Conservation (phyloP, 2,797 vertebrate genomes). For the Oryzias dopingdopingensis region DNA sequence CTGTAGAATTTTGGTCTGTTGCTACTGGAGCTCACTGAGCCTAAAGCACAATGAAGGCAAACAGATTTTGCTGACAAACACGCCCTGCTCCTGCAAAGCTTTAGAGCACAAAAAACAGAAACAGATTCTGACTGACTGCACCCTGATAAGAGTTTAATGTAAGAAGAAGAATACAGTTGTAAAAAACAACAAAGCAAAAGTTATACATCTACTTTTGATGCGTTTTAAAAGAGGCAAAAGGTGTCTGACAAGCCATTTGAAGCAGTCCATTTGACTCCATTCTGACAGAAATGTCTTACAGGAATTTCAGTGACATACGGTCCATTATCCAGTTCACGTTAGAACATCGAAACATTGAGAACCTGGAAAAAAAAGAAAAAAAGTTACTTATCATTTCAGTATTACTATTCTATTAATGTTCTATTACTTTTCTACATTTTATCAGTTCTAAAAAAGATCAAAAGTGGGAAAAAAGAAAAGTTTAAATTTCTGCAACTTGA, state of each 20-base stretch:
- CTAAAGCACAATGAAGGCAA: background rate
- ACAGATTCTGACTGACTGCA: constrained; percentile 14
- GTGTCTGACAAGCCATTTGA: constrained; percentile 49
- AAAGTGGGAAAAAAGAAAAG: no score
- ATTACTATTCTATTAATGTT: no score
- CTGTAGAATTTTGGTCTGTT: constrained; percentile 48
- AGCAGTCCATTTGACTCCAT: constrained; percentile 43
- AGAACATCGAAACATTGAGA: constrained; percentile 98
- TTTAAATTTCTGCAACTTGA: no score
- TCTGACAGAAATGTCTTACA: constrained; percentile 30
- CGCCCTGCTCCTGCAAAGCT: constrained; percentile 13
- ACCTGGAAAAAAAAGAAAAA: constrained; percentile 74
- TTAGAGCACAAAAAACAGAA: constrained; percentile 17
- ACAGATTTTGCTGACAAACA: background rate
- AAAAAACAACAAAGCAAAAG: constrained; percentile 26
- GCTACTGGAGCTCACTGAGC: constrained; percentile 37
- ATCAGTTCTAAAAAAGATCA: no score
- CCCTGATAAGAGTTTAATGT: constrained; percentile 31
- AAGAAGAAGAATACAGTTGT: constrained; percentile 52
- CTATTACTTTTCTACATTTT: no score
- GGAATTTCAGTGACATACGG: constrained; percentile 54
- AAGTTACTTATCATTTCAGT: no score
- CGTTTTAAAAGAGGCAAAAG: constrained; percentile 59
- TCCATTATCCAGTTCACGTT: constrained; percentile 73
- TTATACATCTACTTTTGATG: constrained; percentile 43